Evolutionary conservation across 2,888 invertebrate species (phyloP).

Genomic region (Opisthograptis luteolata): DNA sequence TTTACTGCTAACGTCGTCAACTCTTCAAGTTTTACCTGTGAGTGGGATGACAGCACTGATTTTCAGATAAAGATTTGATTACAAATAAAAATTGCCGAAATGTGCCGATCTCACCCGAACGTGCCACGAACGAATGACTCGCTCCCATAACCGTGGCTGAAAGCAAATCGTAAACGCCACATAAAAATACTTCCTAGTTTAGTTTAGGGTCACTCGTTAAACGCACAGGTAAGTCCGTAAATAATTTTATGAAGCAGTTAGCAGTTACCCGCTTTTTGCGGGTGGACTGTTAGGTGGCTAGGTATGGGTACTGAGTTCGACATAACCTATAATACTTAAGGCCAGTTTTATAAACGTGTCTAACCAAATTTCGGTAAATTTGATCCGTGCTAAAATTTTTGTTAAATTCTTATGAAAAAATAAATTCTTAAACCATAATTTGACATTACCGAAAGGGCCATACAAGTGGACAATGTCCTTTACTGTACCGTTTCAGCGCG

Average conservation of each 20-base stretch:
- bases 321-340: too few species aligned
- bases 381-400: too few species aligned
- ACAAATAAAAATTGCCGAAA: conserved; percentile 9
- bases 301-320: conserved; percentile 22
- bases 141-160: conserved; percentile 20
- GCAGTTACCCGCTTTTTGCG: conserved; percentile 37
- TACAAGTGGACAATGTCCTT: too few species aligned
- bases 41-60: not conserved
- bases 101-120: conserved; percentile 10
- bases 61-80: conserved; percentile 20
- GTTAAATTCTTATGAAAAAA: too few species aligned
- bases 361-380: too few species aligned
- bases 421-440: too few species aligned
- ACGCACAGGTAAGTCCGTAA: conserved; percentile 66
- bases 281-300: conserved; percentile 23
- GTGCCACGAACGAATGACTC: conserved; percentile 18
- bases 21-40: conserved; percentile 1
- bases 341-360: too few species aligned
- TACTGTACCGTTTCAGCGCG: too few species aligned
- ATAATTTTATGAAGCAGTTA: conserved; percentile 58
- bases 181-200: conserved; percentile 72
- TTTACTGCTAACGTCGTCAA: too few species aligned
- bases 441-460: too few species aligned
- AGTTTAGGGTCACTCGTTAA: conserved; percentile 64
- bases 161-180: conserved; percentile 55